Percentiles rank a stretch among this genome's conserved stretches.
Evolutionary conservation across 2,113 vertebrate genomes (phyloP).

Genomic region (Candoia aspera): DNA sequence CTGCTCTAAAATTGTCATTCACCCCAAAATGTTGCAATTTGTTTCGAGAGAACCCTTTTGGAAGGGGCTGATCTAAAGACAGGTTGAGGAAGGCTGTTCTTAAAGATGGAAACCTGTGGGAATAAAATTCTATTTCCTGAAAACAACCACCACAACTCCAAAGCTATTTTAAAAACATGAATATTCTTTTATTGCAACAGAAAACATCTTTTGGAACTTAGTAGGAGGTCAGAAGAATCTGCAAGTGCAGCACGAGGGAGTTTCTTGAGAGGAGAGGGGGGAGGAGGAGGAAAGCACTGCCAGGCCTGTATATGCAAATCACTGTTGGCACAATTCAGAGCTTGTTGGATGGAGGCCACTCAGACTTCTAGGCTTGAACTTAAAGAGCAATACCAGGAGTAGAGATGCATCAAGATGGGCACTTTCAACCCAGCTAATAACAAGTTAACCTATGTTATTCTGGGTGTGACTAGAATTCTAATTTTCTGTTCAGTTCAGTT

Average conservation of each 20-base stretch:
- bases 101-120: background rate
- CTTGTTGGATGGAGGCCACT: background rate
- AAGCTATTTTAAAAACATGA: too few relatives aligned
- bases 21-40: background rate
- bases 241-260: background rate
- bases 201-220: background rate
- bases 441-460: background rate
- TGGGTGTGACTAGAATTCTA: background rate
- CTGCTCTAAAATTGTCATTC: background rate
- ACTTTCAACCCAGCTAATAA: background rate
- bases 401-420: background rate
- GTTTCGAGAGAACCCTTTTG: background rate
- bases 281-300: background rate
- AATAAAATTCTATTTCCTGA: background rate
- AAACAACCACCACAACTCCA: background rate
- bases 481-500: background rate
- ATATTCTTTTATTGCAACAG: background rate
- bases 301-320: background rate
- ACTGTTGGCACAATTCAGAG: background rate
- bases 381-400: background rate
- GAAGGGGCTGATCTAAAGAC: background rate
- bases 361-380: background rate
- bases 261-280: too few relatives aligned
- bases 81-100: background rate
- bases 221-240: background rate